Evolutionary conservation across 2,113 vertebrate species (phyloP).

Genomic region (Tyrannus savana): DNA sequence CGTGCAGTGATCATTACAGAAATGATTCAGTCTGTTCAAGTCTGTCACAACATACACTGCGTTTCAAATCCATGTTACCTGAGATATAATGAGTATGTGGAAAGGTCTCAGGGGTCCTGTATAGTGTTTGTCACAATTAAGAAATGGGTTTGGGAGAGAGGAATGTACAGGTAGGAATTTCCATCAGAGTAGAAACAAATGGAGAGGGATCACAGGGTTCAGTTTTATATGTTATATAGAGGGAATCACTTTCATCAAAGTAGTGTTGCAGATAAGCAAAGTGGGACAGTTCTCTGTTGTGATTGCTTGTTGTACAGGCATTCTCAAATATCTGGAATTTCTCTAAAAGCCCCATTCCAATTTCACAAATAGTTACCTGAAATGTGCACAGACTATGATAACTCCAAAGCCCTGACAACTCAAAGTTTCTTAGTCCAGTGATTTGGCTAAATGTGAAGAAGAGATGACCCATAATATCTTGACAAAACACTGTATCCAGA

Average conservation of each 20-base stretch:
- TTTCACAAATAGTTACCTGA: not conserved
- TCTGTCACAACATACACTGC: not conserved
- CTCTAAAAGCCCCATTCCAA: not conserved
- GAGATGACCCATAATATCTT: not conserved
- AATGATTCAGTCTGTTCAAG: not conserved
- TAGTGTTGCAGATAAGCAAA: not conserved
- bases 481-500: not conserved
- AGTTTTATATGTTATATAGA: not conserved
- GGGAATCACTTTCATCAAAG: not conserved
- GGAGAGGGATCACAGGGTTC: not conserved
- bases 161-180: not conserved
- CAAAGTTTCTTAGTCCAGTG: not conserved
- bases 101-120: not conserved
- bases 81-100: not conserved
- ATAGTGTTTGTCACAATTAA: not conserved
- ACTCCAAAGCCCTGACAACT: rapidly evolving
- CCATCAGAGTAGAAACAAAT: rapidly evolving
- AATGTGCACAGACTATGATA: not conserved
- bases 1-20: not conserved
- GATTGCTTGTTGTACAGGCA: not conserved
- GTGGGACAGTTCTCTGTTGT: not conserved
- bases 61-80: not conserved
- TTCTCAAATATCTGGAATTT: not conserved
- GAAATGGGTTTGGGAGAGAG: rapidly evolving
- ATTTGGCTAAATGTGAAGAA: not conserved